Base-by-base conservation (phyloP, 2,797 vertebrate genomes). In the Acrossocheilus fasciatus region DNA sequence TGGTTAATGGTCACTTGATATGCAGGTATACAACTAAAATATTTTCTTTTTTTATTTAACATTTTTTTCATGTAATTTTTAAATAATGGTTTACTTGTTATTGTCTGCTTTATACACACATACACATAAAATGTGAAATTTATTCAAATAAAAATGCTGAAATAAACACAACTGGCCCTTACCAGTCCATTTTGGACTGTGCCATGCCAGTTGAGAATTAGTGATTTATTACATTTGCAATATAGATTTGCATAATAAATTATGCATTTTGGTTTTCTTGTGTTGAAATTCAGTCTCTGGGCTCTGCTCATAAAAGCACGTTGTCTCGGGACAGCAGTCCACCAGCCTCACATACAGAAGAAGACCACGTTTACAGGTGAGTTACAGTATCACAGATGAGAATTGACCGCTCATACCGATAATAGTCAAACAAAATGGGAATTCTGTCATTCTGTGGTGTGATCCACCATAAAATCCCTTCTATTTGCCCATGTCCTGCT, bases 281-380 rank as follows among this genome's bases (percentile, higher is more conserved):
- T 88, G 4, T 86, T 43, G 1, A 57, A 89, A 89, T 94, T 85
- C 93, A 96, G 92, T 94, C 95, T 90, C 90, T 96, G 93, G 84
- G 93, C 90, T 94, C 96, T 82, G 92, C 87, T 87, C 95, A 96
- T 91, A 98, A 97, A 94, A 95, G 91, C 92, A 95, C 96, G 0
- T 91, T 94, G 93, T 94, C 97, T 83, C 94, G 92, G 91, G 97
- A 98, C 90, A 92, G 95, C 70, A 93, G 93, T 72, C 95, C 96
- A 79, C 94, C 96, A 0, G 87, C 94, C 20, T 93, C 96, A 79
- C 94, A 95, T 69, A 88, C 94, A 14, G 98, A 99, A 93, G 98
- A 99, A 90, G 98, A 99, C 80, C 98, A 99, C 96, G 98, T 99
- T 76, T 99, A 99, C 95, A 99, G 98, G 98, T 99, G 94, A 50